Evolutionary conservation across 2,888 invertebrate genomes (phyloP).

Genomic region (Philonicus albiceps): DNA sequence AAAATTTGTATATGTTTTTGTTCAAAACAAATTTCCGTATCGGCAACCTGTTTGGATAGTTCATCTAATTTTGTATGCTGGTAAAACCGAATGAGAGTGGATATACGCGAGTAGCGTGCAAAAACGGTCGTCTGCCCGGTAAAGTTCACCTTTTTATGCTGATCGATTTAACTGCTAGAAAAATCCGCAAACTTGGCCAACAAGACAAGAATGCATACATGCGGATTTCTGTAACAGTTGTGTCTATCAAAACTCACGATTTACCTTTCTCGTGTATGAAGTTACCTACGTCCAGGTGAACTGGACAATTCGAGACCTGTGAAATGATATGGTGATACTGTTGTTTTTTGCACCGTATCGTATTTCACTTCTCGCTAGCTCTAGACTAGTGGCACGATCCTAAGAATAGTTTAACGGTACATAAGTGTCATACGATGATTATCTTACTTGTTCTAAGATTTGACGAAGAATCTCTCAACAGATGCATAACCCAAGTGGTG

Average conservation of each 20-base stretch:
- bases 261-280: conserved; percentile 28
- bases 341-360: conserved; percentile 8
- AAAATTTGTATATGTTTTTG: background rate
- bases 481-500: background rate
- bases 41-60: background rate
- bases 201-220: background rate
- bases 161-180: conserved; percentile 11
- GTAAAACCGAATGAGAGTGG: background rate
- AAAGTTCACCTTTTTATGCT: background rate
- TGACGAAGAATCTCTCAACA: background rate
- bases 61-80: background rate
- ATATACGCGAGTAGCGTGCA: background rate
- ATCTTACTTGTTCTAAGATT: conserved; percentile 14
- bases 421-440: conserved; percentile 33
- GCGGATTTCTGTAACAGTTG: background rate
- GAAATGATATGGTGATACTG: conserved; percentile 33
- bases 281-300: conserved; percentile 18
- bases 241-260: conserved; percentile 4
- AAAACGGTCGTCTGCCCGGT: background rate
- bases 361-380: conserved; percentile 20
- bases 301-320: conserved; percentile 22
- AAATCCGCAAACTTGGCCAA: background rate
- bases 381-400: background rate
- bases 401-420: conserved; percentile 33
- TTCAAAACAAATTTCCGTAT: background rate